Evolutionary conservation across 2,797 vertebrate genomes (phyloP), one percentile per base, ranked within the genome.

Genomic region (Botia kubotai): DNA sequence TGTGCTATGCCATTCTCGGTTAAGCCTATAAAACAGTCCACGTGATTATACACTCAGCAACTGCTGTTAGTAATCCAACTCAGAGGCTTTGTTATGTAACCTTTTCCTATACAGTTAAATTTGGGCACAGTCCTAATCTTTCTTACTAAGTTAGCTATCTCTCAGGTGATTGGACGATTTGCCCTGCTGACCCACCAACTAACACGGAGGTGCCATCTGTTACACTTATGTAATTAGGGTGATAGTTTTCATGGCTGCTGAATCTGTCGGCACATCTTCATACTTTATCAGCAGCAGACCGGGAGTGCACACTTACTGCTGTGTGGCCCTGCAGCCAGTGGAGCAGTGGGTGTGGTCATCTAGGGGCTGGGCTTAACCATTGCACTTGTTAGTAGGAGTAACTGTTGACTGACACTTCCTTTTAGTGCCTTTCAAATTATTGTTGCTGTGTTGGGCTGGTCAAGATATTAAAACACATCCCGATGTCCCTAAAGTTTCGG

Each of bases 101-200:
- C 86, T 84, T 48, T 87, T 86, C 70, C 43, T 75, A 70, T 67
- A 10, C 46, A 74, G 17, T 60, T 67, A 11, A 72, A 79, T 72
- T 86, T 89, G 81, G 71, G 6, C n/a, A 87, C 75, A 68, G 8
- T 52, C n/a, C 36, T 77, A 82, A 86, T 78, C 77, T 71, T 58
- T 29, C 19, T 79, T 82, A 70, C 76, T 33, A 48, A 57, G 48
- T 72, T 43, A 13, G 57, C 19, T 53, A 67, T 75, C 48, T 43
- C n/a, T 50, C 55, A 82, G 76, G 66, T 77, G 68, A 68, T 65
- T 46, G 19, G 50, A 72, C 23, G 14, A 19, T 68, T 55, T 14
- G 65, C 33, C 52, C 26, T 19, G 72, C 68, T 82, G 81, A 85
- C 69, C 75, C 13, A 72, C 67, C 12, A 33, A 5, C 33, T 33